phyloP scores from a whole-genome alignment of 2,888 invertebrate genomes.

The Choristoneura rosaceana region DNA sequence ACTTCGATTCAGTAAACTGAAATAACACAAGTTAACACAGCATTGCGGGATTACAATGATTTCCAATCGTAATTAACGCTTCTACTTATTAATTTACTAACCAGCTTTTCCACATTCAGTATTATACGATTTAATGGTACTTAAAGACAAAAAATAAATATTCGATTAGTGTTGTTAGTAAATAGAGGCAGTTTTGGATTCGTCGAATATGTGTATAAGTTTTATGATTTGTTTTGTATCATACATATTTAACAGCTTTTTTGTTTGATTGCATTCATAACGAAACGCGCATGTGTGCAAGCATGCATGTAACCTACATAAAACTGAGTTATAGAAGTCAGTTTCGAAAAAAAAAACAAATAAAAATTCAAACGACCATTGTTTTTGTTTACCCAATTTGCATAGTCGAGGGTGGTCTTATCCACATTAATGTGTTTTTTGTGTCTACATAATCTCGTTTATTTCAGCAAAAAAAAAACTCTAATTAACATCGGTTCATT shows the following conservation, averaged over 20 bases:
- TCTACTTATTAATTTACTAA: too few relatives aligned
- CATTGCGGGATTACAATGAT: too few relatives aligned
- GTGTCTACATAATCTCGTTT: constrained; percentile 35
- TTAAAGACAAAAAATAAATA: too few relatives aligned
- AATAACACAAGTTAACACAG: too few relatives aligned
- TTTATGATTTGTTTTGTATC: background rate
- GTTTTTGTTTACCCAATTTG: constrained; percentile 30
- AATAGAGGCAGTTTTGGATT: background rate
- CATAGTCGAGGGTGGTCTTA: constrained; percentile 42
- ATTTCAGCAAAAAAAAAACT: constrained; percentile 31
- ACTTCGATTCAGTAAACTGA: too few relatives aligned
- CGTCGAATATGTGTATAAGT: background rate
- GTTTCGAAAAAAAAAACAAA: background rate
- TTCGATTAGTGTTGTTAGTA: background rate
- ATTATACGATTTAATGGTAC: too few relatives aligned
- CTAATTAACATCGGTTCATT: constrained; percentile 49
- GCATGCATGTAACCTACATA: constrained; percentile 5
- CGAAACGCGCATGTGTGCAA: background rate
- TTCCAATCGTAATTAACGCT: too few relatives aligned
- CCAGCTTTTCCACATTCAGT: too few relatives aligned
- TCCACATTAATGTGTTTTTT: constrained; percentile 33
- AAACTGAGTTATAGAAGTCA: background rate
- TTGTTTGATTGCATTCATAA: background rate
- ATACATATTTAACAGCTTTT: constrained; percentile 1
- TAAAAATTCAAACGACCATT: constrained; percentile 11